A percentile compares a stretch with the other conserved stretches of the same genome.
Conservation (phyloP, 2,113 vertebrate species). For the Hippoglossus stenolepis region DNA sequence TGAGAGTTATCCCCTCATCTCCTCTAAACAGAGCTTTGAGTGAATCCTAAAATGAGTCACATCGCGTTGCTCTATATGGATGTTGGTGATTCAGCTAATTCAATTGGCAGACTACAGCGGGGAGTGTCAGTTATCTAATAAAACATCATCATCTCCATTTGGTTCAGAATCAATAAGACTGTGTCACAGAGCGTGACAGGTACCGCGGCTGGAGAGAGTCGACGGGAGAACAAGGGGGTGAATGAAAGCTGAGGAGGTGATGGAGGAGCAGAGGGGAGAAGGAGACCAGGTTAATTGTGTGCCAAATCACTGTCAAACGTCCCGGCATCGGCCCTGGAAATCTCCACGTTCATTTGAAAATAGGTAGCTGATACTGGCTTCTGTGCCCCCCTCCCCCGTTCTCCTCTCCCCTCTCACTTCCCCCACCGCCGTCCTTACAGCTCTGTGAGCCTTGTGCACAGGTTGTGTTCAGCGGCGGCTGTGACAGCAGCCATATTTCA, state of each 20-base stretch:
- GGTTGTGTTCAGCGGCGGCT: constrained; percentile 46
- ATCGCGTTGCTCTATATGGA: background rate
- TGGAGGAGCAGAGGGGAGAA: constrained; percentile 34
- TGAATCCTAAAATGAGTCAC: too few relatives aligned
- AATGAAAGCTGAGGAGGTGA: constrained; percentile 33
- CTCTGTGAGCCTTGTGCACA: constrained; percentile 46
- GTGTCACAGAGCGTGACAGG: constrained; percentile 44
- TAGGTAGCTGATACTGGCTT: constrained; percentile 57
- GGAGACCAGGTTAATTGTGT: constrained; percentile 76
- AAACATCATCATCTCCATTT: constrained; percentile 54
- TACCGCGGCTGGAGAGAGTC: constrained; percentile 24
- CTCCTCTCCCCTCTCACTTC: constrained; percentile 22
- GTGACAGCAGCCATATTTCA: constrained; percentile 97
- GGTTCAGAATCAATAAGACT: constrained; percentile 58
- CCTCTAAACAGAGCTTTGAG: too few relatives aligned
- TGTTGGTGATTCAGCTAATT: constrained; percentile 55
- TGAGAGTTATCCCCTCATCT: too few relatives aligned
- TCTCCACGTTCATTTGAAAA: constrained; percentile 79
- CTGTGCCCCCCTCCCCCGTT: constrained; percentile 28
- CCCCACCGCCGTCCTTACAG: constrained; percentile 48
- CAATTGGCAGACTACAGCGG: constrained; percentile 50
- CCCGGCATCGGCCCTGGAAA: constrained; percentile 77
- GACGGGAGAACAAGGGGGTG: constrained; percentile 14
- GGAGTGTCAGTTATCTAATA: constrained; percentile 56
- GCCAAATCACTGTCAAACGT: constrained; percentile 54